A percentile compares a stretch with the other conserved stretches of the same genome.
Evolutionary conservation across 2,113 vertebrate genomes (phyloP).

Genomic region (Lepisosteus osseus): DNA sequence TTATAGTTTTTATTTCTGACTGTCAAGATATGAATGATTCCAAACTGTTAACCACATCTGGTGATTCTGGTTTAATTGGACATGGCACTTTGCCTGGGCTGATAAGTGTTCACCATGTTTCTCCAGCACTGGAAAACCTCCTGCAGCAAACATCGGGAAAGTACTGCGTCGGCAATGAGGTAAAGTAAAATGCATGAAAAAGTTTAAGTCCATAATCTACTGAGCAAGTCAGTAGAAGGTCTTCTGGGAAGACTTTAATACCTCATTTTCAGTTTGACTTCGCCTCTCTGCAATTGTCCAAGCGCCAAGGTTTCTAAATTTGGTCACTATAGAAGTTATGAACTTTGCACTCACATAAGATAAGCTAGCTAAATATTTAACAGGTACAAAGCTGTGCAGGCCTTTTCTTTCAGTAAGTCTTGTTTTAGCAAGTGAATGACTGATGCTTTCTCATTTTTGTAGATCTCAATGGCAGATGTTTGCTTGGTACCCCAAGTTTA

Average conservation of each 20-base stretch:
- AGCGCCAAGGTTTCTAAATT: too few species aligned
- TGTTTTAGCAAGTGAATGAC: too few species aligned
- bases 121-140: constrained; percentile 80
- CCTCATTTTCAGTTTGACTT: too few species aligned
- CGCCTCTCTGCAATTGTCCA: too few species aligned
- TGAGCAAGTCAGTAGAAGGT: too few species aligned
- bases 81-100: not conserved
- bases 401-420: not conserved
- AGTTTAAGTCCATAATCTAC: too few species aligned
- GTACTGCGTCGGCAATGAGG: constrained; percentile 88
- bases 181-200: constrained; percentile 44
- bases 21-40: not conserved
- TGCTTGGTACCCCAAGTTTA: constrained; percentile 91
- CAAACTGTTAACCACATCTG: not conserved
- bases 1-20: too few species aligned
- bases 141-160: constrained; percentile 78
- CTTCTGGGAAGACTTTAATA: too few species aligned
- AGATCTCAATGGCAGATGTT: constrained; percentile 94
- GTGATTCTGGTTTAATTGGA: too few species aligned
- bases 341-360: too few species aligned
- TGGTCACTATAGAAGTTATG: too few species aligned
- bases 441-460: constrained; percentile 19
- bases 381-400: not conserved
- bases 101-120: not conserved
- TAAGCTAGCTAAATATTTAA: too few species aligned